phyloP scores from a whole-genome alignment of 2,113 vertebrate genomes.

The Poecilia latipinna region DNA sequence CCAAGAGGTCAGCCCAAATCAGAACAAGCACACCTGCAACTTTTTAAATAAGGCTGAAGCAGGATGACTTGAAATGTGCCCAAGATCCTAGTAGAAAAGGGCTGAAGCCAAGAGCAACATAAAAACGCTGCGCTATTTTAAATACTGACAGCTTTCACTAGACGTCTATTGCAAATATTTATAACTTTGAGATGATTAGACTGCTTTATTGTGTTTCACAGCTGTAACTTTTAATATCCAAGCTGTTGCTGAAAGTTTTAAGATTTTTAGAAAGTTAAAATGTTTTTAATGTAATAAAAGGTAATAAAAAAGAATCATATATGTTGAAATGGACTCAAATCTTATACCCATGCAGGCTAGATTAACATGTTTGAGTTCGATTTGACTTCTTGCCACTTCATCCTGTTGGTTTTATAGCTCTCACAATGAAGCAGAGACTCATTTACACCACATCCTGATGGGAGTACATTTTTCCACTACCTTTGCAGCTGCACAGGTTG shows the following conservation, averaged over 20 bases:
- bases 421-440: not conserved
- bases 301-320: no score
- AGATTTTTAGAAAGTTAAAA: no score
- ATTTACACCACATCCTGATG: not conserved
- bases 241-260: no score
- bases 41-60: conserved; percentile 7
- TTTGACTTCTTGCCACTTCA: no score
- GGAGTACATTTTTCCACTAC: not conserved
- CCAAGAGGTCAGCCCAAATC: conserved; percentile 88
- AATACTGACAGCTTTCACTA: not conserved
- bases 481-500: not conserved
- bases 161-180: not conserved
- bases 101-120: not conserved
- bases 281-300: no score
- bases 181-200: not conserved
- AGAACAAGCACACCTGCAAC: conserved; percentile 31
- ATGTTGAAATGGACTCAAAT: no score
- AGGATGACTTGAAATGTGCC: conserved; percentile 10
- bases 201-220: not conserved
- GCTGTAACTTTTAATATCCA: no score
- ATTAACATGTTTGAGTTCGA: no score
- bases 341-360: no score
- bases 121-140: not conserved
- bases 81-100: not conserved
- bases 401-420: no score